Base-by-base conservation (phyloP, 2,113 vertebrate genomes). In the Sylvia atricapilla region DNA sequence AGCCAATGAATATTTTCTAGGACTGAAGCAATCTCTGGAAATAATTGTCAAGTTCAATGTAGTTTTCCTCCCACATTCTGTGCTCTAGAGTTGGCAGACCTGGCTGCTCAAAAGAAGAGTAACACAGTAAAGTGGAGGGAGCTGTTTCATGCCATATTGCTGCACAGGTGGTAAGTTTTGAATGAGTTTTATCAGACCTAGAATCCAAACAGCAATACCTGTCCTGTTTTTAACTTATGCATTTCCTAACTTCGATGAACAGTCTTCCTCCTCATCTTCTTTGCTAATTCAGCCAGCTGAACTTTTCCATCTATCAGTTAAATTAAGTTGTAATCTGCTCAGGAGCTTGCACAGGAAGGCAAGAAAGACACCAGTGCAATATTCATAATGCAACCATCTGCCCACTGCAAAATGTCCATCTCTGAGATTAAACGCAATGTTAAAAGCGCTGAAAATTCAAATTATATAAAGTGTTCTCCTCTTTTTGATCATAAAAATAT, bases 11-110 rank as follows among this genome's bases (percentile, higher is more conserved):
- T 91, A 55, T 90, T 87, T 91, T 60, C 64, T 73, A 67, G 78
- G 93, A 47, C 52, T 56, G 63, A 94, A 95, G 33, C 44, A 73
- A 59, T 16, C 58, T 94, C 89, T 96, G 96, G 94, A 96, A 96
- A 89, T 56, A 86, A 94, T 35, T 82, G 91, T 59, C 80, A 82
- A 80, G 68, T 46, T 82, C 8, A 10, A 53, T 56, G 81, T 4
- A 37, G 47, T 44, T 89, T 84, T 85, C 74, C 69, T 93, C 52
- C 64, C 66, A 37, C 37, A 15, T 24, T 43, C 46, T 56, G 59
- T 17, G 31, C 59, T 92, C 86, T 35, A 7, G 25, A 67, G 43
- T 6, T 76, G 85, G 76, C 56, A 79, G 53, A 31, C 10, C 14
- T 41, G 18, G 56, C 53, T 55, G 25, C 30, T 78, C 67, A 53